phyloP scores from a whole-genome alignment of 1,140 invertebrate species.

The Wiebesia pumilae region DNA sequence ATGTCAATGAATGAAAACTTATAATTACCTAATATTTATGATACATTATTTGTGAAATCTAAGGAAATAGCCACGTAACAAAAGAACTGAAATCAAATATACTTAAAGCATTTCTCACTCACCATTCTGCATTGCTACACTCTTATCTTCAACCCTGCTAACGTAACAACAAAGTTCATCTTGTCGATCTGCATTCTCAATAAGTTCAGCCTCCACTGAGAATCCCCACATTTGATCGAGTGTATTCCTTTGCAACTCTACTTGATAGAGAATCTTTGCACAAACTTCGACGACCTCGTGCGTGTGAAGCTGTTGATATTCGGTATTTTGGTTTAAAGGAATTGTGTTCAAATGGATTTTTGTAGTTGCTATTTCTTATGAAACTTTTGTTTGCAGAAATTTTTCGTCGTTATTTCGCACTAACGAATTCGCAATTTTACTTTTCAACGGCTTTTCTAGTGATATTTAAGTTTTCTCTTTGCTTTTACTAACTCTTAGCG shows the following conservation, averaged over 20 bases:
- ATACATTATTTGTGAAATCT: too few relatives aligned
- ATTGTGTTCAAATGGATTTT: not conserved
- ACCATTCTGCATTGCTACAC: constrained; percentile 96
- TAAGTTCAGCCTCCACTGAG: constrained; percentile 96
- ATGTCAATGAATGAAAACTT: too few relatives aligned
- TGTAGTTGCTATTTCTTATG: not conserved
- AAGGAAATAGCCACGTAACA: not conserved
- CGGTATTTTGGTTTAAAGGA: not conserved
- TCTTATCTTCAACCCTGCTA: constrained; percentile 94
- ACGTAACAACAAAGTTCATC: constrained; percentile 98
- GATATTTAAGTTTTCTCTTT: not conserved
- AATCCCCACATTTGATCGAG: constrained; percentile 98
- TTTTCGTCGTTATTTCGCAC: not conserved
- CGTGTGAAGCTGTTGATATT: constrained; percentile 85
- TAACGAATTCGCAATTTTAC: not conserved
- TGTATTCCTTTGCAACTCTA: constrained; percentile 90
- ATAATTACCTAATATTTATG: too few relatives aligned
- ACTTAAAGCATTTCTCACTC: constrained; percentile 58
- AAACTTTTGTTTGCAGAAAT: not conserved
- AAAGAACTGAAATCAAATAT: not conserved
- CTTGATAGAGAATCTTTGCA: constrained; percentile 97
- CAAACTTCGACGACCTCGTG: constrained; percentile 97
- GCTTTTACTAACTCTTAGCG: not conserved
- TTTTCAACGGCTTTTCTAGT: not conserved
- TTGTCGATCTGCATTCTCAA: constrained; percentile 95